Evolutionary conservation across 2,797 vertebrate species (phyloP), one percentile per base, ranked within the genome.

Genomic region (Phoebastria nigripes): DNA sequence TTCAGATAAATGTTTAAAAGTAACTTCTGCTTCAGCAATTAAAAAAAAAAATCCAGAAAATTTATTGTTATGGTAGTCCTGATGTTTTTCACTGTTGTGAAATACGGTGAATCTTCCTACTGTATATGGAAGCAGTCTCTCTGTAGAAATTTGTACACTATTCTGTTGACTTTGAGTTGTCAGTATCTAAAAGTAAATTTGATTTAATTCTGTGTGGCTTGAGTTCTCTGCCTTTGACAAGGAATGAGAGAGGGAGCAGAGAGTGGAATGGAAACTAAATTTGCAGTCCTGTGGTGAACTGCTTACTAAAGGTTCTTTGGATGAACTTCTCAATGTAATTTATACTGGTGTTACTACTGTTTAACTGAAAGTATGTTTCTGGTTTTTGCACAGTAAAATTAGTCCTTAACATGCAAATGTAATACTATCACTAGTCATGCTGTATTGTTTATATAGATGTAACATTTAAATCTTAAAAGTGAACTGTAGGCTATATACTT

Each of bases 331-430:
- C 21, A 37, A 18, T 92, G 35, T 86, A 81, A 80, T 77, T 74
- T 87, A n/a, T 93, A 63, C 26, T 82, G 61, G 25, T 44, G 87
- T 89, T 82, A 62, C 71, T 84, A 13, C 83, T 70, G n/a, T 55
- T 87, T 63, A 96, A 56, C 41, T 87, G 44, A 92, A 88, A 84
- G 41, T 33, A 31, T 61, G 58, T 93, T 87, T 94, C 85, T 94
- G 37, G 8, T 22, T 86, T 92, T 62, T 82, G 37, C 39, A 77
- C 46, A 35, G 84, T 85, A 69, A 91, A 59, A 79, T 67, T 59
- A 41, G 42, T 55, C 62, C 33, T 95, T 77, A 71, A 65, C 55
- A 47, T 76, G 41, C 35, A 73, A 49, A 88, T 91, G 54, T 80
- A 88, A n/a, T 66, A 19, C 19, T 67, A 13, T 74, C 4, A 4